phyloP scores from a whole-genome alignment of 2,113 vertebrate species.

The Nannobrachium achirus region DNA sequence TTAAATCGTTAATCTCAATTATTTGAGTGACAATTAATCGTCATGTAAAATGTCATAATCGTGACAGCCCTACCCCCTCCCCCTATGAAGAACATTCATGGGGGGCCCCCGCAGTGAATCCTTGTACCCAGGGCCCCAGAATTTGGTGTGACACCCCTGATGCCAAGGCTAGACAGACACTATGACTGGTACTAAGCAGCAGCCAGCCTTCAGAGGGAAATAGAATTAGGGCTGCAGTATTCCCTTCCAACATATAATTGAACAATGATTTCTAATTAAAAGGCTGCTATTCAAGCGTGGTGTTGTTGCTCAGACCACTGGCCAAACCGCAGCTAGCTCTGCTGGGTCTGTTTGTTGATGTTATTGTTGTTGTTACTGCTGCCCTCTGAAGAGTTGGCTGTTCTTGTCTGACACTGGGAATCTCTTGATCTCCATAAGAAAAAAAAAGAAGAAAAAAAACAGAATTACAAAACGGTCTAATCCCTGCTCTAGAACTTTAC shows the following conservation, averaged over 20 bases:
- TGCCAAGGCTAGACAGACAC: conserved; percentile 27
- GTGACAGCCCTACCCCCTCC: too few relatives aligned
- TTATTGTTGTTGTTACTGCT: not conserved
- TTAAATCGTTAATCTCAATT: too few relatives aligned
- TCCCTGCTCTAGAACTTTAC: too few relatives aligned
- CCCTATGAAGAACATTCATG: too few relatives aligned
- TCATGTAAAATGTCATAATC: too few relatives aligned
- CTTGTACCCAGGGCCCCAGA: too few relatives aligned
- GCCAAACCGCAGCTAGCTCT: conserved; percentile 32
- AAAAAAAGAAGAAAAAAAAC: conserved; percentile 29
- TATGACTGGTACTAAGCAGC: conserved; percentile 27
- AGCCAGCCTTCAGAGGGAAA: not conserved
- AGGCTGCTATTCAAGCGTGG: conserved; percentile 37
- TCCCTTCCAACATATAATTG: conserved; percentile 39
- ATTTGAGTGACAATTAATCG: too few relatives aligned
- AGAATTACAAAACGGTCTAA: too few relatives aligned
- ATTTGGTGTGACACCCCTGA: too few relatives aligned
- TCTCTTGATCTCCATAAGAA: conserved; percentile 37
- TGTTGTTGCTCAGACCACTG: conserved; percentile 40
- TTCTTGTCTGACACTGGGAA: conserved; percentile 46
- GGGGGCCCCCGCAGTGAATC: too few relatives aligned
- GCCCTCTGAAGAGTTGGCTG: conserved; percentile 39
- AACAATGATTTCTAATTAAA: conserved; percentile 53
- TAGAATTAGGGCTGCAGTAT: conserved; percentile 27
- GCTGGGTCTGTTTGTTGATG: not conserved